Conservation (phyloP, 2,113 vertebrate species). For the Otolemur garnettii region DNA sequence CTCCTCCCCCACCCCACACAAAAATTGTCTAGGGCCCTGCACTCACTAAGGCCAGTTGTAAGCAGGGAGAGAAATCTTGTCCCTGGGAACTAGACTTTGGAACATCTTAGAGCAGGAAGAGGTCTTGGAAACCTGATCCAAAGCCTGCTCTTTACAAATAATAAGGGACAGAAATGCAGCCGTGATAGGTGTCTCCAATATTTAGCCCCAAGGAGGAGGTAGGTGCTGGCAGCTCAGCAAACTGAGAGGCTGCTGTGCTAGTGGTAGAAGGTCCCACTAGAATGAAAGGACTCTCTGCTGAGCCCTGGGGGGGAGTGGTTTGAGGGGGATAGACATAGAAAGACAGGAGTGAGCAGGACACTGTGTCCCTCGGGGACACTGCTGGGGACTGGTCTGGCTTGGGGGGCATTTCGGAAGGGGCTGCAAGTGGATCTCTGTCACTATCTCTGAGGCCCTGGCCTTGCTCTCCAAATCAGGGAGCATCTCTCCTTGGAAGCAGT, state of each 20-base stretch:
- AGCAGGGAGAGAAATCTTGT: neutral
- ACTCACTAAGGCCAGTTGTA: neutral
- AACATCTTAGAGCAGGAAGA: neutral
- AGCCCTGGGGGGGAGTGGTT: neutral
- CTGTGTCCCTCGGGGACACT: neutral
- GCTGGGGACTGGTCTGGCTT: no score
- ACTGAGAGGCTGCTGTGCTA: neutral
- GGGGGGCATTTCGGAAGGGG: neutral
- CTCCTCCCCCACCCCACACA: no score
- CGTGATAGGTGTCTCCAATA: neutral
- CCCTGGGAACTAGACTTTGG: neutral
- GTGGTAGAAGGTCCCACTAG: rapidly evolving
- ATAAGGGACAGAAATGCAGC: neutral
- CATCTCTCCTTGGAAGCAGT: neutral
- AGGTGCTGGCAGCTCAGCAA: neutral
- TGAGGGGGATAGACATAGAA: neutral
- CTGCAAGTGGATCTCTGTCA: neutral
- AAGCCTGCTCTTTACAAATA: neutral
- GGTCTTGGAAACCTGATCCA: neutral
- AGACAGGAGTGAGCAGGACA: neutral
- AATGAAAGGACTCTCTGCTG: neutral
- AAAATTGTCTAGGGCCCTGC: no score
- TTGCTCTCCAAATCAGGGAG: neutral
- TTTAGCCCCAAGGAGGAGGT: neutral
- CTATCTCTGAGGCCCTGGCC: neutral